Base-by-base conservation (phyloP, 2,113 vertebrate species). In the Gracilinanus agilis region DNA sequence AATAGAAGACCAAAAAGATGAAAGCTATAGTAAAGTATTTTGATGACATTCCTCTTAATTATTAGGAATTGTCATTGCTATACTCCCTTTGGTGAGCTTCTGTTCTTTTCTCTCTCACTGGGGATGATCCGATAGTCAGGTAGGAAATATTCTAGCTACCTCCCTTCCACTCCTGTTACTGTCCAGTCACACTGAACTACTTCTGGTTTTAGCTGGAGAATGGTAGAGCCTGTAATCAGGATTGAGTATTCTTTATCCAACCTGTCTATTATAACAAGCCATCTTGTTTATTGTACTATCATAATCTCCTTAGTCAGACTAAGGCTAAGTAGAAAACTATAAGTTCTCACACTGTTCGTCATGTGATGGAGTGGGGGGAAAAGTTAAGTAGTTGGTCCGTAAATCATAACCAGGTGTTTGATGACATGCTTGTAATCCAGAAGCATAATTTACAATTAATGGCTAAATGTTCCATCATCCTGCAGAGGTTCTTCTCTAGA, bases 41-140 rank as follows among this genome's bases (percentile, higher is more conserved):
- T 61, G 56, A 27, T 27, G 27, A 29, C 6, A 21, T 88, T 94
- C 88, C 54, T 90, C 53, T 94, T 94, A 44, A 4, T 34, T 54
- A 61, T 90, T 96, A 92, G 49, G 94, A 89, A 94, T 75, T 44
- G 24, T 53, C 88, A 61, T 19, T 90, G 10, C 91, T 95, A 91
- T 25, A 44, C 90, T 67, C 1, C 27, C 55, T 92, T 88, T 55
- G 53, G 88, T 91, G n/a, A 1, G n/a, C 49, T 54, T 94, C 88
- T 92, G 40, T 88, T 96, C 90, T 88, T 27, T 61, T 67, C n/a
- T 40, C 27, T 8, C 24, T 88, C 92, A 49, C 67, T 11, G 11
- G 21, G 0, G 24, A n/a, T 34, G 58, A 34, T 21, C 19, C n/a
- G 13, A 75, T 19, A 16, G 7, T 34, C 13, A 67, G 61, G 29